Evolutionary conservation across 2,113 vertebrate species (phyloP).

Genomic region (Puntigrus tetrazona): DNA sequence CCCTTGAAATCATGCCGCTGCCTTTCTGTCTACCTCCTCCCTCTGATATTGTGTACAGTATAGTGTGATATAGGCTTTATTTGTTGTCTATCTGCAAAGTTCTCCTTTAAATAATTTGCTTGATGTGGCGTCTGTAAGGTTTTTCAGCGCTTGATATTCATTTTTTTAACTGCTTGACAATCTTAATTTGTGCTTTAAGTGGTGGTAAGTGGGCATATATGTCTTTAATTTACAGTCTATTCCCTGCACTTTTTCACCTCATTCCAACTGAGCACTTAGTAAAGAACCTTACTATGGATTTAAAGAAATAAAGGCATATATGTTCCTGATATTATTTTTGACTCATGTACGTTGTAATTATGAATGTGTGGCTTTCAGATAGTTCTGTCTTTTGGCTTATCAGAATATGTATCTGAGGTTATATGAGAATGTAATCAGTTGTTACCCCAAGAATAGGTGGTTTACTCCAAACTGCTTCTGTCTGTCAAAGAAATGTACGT

Average conservation of each 20-base stretch:
- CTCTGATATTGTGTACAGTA: constrained; percentile 19
- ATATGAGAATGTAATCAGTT: background rate
- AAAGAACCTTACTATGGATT: constrained; percentile 4
- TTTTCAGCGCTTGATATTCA: constrained; percentile 10
- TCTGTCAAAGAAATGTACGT: constrained; percentile 13
- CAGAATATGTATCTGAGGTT: background rate
- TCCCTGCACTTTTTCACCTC: constrained; percentile 3
- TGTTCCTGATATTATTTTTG: background rate
- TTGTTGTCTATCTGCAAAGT: background rate
- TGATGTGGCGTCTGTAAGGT: background rate
- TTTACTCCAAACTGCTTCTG: background rate
- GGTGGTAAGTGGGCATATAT: background rate
- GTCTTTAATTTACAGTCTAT: background rate
- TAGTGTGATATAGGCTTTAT: background rate
- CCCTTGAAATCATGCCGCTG: constrained; percentile 46
- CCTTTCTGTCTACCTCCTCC: constrained; percentile 41
- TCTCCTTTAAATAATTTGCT: constrained; percentile 5
- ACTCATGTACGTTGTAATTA: constrained; percentile 7
- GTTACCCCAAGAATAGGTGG: background rate
- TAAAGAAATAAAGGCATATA: background rate
- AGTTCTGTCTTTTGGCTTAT: background rate
- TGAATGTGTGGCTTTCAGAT: constrained; percentile 23
- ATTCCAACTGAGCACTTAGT: constrained; percentile 19
- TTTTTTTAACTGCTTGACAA: constrained; percentile 52
- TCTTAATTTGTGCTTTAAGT: constrained; percentile 48